These are phyloP conservation scores for Actinia tenebrosa DNA, from an alignment of 64 coral and sea anemone species.

Conservation along the genomic window DNA sequence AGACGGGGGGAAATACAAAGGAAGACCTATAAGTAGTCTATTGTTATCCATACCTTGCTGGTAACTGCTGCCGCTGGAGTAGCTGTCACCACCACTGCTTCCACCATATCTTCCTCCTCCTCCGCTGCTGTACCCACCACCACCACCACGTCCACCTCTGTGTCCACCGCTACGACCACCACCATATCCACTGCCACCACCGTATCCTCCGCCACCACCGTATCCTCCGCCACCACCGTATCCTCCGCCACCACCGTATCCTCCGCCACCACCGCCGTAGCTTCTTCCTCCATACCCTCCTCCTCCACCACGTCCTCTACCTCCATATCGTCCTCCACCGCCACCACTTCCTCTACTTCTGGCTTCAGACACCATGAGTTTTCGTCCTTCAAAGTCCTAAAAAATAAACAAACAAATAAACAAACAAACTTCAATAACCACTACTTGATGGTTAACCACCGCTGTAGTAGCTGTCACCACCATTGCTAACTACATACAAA, in stretches of 20 bases:
- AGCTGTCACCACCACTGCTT: not conserved
- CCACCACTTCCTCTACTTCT: slow-evolving; percentile 17
- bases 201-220: not conserved
- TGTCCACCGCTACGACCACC: slow-evolving; percentile 12
- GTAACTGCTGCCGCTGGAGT: not conserved
- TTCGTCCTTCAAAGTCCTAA: not conserved
- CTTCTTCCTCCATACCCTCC: slow-evolving; percentile 1
- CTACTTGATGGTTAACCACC: not conserved
- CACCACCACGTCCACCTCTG: not conserved
- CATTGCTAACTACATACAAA: not conserved
- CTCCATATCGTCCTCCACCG: slow-evolving; percentile 2
- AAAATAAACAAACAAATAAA: no score
- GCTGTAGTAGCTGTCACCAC: not conserved
- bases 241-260: not conserved
- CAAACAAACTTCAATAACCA: no score
- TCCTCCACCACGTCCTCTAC: not conserved
- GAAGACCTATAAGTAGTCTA: not conserved
- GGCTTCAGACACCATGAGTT: slow-evolving; percentile 25
- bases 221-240: not conserved
- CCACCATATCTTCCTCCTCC: not conserved
- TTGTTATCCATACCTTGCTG: not conserved
- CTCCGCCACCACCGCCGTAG: not conserved
- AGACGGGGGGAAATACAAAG: not conserved
- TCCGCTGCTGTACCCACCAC: not conserved
- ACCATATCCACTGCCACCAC: no score